Conservation (phyloP, 2,888 invertebrate species). For the Cremastinae sp. region DNA sequence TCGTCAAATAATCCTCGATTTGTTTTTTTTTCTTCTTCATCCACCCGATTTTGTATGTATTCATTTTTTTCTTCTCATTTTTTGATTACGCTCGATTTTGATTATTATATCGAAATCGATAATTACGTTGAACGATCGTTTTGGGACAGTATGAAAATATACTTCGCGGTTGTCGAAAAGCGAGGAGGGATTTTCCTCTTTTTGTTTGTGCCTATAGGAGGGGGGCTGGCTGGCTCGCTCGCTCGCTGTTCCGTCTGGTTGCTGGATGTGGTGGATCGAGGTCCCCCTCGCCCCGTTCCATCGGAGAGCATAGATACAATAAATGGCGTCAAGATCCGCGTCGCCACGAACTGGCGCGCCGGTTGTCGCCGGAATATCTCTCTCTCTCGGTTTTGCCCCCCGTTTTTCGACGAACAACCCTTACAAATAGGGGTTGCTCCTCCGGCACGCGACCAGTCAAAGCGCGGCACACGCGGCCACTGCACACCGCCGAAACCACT, state of each 20-base stretch:
- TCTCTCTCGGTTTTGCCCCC: slow-evolving; percentile 47
- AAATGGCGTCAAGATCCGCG: slow-evolving; percentile 76
- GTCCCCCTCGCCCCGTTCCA: slow-evolving; percentile 22
- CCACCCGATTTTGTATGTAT: no score
- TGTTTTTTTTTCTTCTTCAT: no score
- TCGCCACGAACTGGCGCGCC: slow-evolving; percentile 73
- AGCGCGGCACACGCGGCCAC: slow-evolving; percentile 56
- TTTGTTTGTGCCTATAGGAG: no score
- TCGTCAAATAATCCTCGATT: no score
- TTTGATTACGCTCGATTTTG: no score
- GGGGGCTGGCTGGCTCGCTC: slow-evolving; percentile 41
- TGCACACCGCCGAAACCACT: slow-evolving; percentile 36
- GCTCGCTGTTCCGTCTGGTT: slow-evolving; percentile 26
- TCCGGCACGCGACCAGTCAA: slow-evolving; percentile 65
- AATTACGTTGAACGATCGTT: no score
- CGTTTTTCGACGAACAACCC: no score
- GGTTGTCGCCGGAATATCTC: slow-evolving; percentile 70
- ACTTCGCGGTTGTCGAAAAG: no score
- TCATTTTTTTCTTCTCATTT: no score
- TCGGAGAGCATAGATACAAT: slow-evolving; percentile 64
- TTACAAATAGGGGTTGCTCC: slow-evolving; percentile 71
- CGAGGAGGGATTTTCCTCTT: no score
- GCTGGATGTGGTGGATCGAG: slow-evolving; percentile 42
- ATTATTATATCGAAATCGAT: no score
- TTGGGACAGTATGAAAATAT: no score